Base-by-base conservation (phyloP, 2,113 vertebrate genomes). In the Lepisosteus osseus region DNA sequence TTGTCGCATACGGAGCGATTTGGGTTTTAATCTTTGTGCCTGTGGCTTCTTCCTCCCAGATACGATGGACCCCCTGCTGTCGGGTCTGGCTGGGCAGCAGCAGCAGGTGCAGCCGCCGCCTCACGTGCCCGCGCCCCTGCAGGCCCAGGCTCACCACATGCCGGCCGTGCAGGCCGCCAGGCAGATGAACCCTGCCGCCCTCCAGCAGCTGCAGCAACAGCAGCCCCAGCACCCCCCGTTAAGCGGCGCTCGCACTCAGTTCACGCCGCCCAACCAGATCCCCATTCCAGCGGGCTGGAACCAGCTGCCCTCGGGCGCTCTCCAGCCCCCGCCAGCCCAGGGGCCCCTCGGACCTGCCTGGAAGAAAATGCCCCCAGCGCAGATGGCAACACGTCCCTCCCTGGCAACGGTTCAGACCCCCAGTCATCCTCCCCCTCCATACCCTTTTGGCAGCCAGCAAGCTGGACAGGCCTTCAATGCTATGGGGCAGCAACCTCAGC, bases 381-480 rank as follows among this genome's bases (percentile, higher is more conserved):
- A 95, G 80, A 94, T 97, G 89, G 83, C 85, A 67, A 87, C 92
- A 77, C 95, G 96, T 61, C 96, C 97, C 62, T 93, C 96, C 72
- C 90, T 99, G 85, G 90, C 94, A 74, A 91, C 95, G 78, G 94
- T 97, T 74, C 97, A 97, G 88, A 97, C 96, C 74, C 97, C 97
- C 70, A 93, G 92, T 84, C 97, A 99, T 77, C 97, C 97, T 77
- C 97, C 97, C 44, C 97, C 97, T 74, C 97, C 97, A 55, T 99
- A 99, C 76, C 97, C 97, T 54, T 99, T 95, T 84, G 97, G 97
- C 82, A 99, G 96, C 86, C 97, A 99, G 79, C 97, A 99, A 87
- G 92, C 96, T 76, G 94, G 95, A 71, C 97, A 98, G 80, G 90
- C 86, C 62, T 93, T 90, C 59, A 88, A 74, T 75, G 44, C 83